Percentiles rank a stretch among this genome's conserved stretches.
Conservation (phyloP, 2,888 invertebrate genomes). For the Drosophila recens region DNA sequence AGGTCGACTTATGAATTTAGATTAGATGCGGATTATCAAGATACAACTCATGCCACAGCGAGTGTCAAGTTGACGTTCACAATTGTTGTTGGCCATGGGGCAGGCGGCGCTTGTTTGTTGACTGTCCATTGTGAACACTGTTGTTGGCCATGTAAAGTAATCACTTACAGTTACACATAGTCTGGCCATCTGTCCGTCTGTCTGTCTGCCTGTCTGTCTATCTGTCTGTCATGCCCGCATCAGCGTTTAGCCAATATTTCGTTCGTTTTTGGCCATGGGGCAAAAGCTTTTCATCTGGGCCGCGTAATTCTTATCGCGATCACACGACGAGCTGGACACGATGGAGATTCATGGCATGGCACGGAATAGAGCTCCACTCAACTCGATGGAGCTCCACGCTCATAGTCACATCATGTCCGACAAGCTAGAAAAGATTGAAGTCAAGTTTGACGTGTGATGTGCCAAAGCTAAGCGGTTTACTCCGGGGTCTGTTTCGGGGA, state of each 20-base stretch:
- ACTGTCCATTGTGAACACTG: slow-evolving; percentile 30
- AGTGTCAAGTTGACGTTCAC: slow-evolving; percentile 50
- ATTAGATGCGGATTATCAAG: slow-evolving; percentile 55
- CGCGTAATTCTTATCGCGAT: slow-evolving; percentile 79
- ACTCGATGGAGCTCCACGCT: slow-evolving; percentile 30
- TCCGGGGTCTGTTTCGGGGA: too few relatives aligned
- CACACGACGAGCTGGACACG: slow-evolving; percentile 65
- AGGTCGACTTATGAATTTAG: slow-evolving; percentile 64
- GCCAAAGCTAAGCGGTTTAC: too few relatives aligned
- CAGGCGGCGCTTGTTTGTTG: slow-evolving; percentile 25
- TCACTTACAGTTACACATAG: slow-evolving; percentile 58
- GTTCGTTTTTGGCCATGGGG: slow-evolving; percentile 21
- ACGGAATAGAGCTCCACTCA: slow-evolving; percentile 10
- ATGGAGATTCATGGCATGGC: slow-evolving; percentile 67
- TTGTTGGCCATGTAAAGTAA: slow-evolving; percentile 53
- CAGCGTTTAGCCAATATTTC: slow-evolving; percentile 64
- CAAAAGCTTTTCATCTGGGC: slow-evolving; percentile 71
- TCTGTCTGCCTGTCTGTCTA: neutral
- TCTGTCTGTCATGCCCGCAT: slow-evolving; percentile 1
- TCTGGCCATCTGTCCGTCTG: neutral
- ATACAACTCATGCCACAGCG: slow-evolving; percentile 23
- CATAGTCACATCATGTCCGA: slow-evolving; percentile 80
- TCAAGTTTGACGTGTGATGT: slow-evolving; percentile 66
- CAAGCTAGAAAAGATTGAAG: slow-evolving; percentile 68
- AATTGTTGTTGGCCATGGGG: slow-evolving; percentile 24